Evolutionary conservation across 2,113 vertebrate genomes (phyloP), one percentile per base, ranked within the genome.

Genomic region (Lichenostomus cassidix): DNA sequence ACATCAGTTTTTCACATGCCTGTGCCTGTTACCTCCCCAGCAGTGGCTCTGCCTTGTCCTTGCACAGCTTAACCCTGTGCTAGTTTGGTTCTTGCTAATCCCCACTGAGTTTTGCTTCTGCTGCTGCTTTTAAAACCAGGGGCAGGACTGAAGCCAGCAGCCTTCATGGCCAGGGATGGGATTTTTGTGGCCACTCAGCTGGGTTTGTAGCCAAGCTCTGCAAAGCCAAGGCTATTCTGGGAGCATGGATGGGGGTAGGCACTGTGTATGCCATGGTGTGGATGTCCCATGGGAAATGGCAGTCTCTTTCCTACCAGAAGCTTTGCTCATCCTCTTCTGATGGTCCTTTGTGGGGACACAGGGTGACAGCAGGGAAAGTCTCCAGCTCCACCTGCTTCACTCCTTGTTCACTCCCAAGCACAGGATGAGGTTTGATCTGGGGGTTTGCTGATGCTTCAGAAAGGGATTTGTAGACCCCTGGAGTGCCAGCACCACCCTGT

Each of bases 201-300:
- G 90, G 49, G 49, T 94, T 85, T 91, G 67, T 60, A 82, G 62
- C 65, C 90, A 87, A 35, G 44, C 39, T 70, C 29, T 42, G 63
- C 68, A 91, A 74, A 92, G 37, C 68, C 2, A 2, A 70, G 83
- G 77, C 55, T 92, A 50, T 94, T 94, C 46, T 41, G 25, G 59
- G 79, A 42, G 9, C 0, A 0, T 0, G 19, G 71, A 41, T 46
- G 42, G 46, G 60, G 28, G 2, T 35, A 15, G 83, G 58, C 5
- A 2, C 59, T 0, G 5, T 39, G 42, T 18, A 49, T 0, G 0
- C 42, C 5, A 1, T 5, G 2, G 64, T 0, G 0, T 41, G 68
- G 68, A 7, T 25, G 10, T 69, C 73, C 55, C 52, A 6, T 59
- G 47, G 84, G 87, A 84, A 83, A 27, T 3, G 1, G 37, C 2